Evolutionary conservation across 2,113 vertebrate genomes (phyloP), one percentile per base, ranked within the genome.

Genomic region (Lathamus discolor): DNA sequence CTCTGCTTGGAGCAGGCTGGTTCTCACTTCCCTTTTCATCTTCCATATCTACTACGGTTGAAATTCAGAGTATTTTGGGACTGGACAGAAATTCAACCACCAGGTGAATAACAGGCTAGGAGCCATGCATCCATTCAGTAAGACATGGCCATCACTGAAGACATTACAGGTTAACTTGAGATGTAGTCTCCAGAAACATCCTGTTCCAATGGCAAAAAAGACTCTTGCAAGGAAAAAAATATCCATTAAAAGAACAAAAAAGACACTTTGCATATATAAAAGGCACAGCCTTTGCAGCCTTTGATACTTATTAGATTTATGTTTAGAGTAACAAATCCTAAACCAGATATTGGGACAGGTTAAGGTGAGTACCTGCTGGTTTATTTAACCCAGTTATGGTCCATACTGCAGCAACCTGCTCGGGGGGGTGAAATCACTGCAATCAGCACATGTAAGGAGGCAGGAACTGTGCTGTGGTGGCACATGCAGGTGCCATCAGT

Each of bases 331-430:
- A 62, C 49, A 86, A 44, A 31, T 9, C 41, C 57, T 70, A 27
- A 86, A 59, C 54, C n/a, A 55, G 46, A 39, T 49, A 62, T 4
- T 0, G 5, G 0, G 0, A 46, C 22, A 82, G 48, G n/a, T 37
- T 24, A 5, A 6, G 27, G 54, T 54, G 25, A 64, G 43, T 27
- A 27, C 8, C 18, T 13, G 6, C 39, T 9, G 67, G 31, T 76
- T 72, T 19, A 7, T 13, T 69, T 55, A 29, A 54, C 44, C 18
- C 54, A 41, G 61, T 18, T 25, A 67, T 3, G 14, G 25, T 70
- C 35, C 31, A 72, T 18, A 25, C n/a, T 35, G 52, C 91, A 88
- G 78, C 66, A 75, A 93, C 90, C 54, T 29, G 23, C 64, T 52
- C 4, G 2, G 64, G 83, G 48, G 79, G 84, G 22, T 55, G 43